phyloP scores from a whole-genome alignment of 2,888 invertebrate species.

The Drosophila subsilvestris region DNA sequence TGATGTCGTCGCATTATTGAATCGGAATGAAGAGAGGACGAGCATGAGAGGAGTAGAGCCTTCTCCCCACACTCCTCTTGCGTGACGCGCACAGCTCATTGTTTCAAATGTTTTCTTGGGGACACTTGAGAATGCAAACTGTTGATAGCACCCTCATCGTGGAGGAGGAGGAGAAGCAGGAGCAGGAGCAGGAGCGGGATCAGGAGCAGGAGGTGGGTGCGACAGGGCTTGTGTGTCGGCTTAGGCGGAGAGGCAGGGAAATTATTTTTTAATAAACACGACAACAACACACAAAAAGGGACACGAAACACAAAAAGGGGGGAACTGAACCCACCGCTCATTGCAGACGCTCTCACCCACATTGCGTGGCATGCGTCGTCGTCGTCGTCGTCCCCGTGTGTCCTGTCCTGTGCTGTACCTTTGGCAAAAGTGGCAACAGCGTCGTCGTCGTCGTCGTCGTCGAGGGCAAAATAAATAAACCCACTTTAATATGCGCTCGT shows the following conservation, averaged over 20 bases:
- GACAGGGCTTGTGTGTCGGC: conserved; percentile 28
- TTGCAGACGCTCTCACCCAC: conserved; percentile 2
- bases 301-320: conserved; percentile 45
- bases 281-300: conserved; percentile 34
- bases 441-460: conserved; percentile 11
- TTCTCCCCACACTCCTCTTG: too few relatives aligned
- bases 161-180: background rate
- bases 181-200: too few relatives aligned
- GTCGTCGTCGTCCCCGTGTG: background rate
- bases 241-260: conserved; percentile 60
- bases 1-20: conserved; percentile 69
- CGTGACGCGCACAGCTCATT: conserved; percentile 60
- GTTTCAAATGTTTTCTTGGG: conserved; percentile 70
- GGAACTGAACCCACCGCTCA: conserved; percentile 37
- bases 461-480: conserved; percentile 79
- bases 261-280: conserved; percentile 81
- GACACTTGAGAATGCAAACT: conserved; percentile 72
- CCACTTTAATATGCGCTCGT: conserved; percentile 80
- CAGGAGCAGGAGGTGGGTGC: conserved; percentile 2
- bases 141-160: conserved; percentile 59
- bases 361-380: background rate
- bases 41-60: too few relatives aligned
- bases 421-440: conserved; percentile 66
- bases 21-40: conserved; percentile 47
- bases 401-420: conserved; percentile 35